A percentile compares a stretch with the other conserved stretches of the same genome.
Evolutionary conservation across 1,140 invertebrate genomes (phyloP).

Genomic region (Caligus rogercresseyi): DNA sequence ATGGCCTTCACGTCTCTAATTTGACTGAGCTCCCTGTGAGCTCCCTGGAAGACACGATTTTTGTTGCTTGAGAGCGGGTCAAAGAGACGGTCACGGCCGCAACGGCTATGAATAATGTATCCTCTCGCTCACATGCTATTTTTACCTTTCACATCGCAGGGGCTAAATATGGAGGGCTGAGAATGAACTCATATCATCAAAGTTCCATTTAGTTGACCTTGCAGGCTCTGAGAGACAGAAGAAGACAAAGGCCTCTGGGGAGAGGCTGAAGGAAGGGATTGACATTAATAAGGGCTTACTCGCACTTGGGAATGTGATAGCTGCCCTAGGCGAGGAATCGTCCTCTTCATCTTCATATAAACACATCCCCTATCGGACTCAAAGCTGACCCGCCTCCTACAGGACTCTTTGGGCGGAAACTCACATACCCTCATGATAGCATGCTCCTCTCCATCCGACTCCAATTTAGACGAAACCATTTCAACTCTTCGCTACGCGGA

Average conservation of each 20-base stretch:
- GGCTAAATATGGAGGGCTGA: slow-evolving; percentile 40
- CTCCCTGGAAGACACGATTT: slow-evolving; percentile 10
- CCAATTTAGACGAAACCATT: slow-evolving; percentile 70
- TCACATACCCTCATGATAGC: slow-evolving; percentile 83
- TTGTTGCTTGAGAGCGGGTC: slow-evolving; percentile 42
- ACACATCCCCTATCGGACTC: slow-evolving; percentile 73
- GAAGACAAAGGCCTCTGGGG: slow-evolving; percentile 74
- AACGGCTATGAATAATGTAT: slow-evolving; percentile 82
- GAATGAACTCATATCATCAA: too few species aligned
- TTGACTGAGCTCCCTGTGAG: slow-evolving; percentile 42
- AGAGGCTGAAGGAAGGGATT: slow-evolving; percentile 77
- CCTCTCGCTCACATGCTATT: slow-evolving; percentile 76
- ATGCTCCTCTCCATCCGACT: slow-evolving; percentile 74
- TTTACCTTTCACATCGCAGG: slow-evolving; percentile 55
- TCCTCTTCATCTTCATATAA: slow-evolving; percentile 31
- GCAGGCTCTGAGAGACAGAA: slow-evolving; percentile 82
- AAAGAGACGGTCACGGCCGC: slow-evolving; percentile 57
- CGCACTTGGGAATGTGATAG: slow-evolving; percentile 81
- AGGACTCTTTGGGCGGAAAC: slow-evolving; percentile 80
- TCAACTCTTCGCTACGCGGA: slow-evolving; percentile 79
- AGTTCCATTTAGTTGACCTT: slow-evolving; percentile 73
- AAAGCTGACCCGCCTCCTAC: slow-evolving; percentile 71
- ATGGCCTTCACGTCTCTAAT: slow-evolving; percentile 33
- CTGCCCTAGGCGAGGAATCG: slow-evolving; percentile 45
- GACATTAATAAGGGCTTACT: slow-evolving; percentile 82